phyloP scores from a whole-genome alignment of 2,888 invertebrate genomes.

The Microplitis manilae region DNA sequence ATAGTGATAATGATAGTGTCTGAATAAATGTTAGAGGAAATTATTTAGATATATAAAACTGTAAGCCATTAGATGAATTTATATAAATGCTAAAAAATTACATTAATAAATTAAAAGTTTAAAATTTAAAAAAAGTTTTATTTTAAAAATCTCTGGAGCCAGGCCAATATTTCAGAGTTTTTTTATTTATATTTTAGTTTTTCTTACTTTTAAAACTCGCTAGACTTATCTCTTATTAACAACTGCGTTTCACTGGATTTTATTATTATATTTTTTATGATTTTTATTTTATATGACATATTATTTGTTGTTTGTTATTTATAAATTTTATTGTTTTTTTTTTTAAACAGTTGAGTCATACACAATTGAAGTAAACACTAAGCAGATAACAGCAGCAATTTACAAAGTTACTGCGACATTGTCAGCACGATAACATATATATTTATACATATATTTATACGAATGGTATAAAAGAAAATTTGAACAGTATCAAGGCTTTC shows the following conservation, averaged over 20 bases:
- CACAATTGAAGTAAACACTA: background rate
- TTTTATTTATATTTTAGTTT: background rate
- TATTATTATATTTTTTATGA: too few species aligned
- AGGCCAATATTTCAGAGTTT: conserved; percentile 6
- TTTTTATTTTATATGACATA: too few species aligned
- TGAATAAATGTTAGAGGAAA: too few species aligned
- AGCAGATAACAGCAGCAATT: background rate
- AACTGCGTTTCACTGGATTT: too few species aligned
- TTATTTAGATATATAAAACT: background rate
- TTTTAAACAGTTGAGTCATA: background rate
- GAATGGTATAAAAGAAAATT: too few species aligned
- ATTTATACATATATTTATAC: too few species aligned
- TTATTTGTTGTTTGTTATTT: background rate
- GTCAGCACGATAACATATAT: background rate
- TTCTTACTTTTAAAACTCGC: too few species aligned
- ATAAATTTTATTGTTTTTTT: background rate
- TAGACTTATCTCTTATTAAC: too few species aligned
- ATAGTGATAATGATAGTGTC: too few species aligned
- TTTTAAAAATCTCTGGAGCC: conserved; percentile 2
- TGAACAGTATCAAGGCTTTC: too few species aligned
- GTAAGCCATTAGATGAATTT: background rate
- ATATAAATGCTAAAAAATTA: too few species aligned
- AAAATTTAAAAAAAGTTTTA: conserved; percentile 19
- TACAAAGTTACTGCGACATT: conserved; percentile 11
- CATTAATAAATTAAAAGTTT: conserved; percentile 3